Percentiles rank a stretch among this genome's conserved stretches.
These are phyloP conservation scores for Pediacus dermestoides DNA, from an alignment of 2,888 invertebrate genomes.

Conservation along the genomic window DNA sequence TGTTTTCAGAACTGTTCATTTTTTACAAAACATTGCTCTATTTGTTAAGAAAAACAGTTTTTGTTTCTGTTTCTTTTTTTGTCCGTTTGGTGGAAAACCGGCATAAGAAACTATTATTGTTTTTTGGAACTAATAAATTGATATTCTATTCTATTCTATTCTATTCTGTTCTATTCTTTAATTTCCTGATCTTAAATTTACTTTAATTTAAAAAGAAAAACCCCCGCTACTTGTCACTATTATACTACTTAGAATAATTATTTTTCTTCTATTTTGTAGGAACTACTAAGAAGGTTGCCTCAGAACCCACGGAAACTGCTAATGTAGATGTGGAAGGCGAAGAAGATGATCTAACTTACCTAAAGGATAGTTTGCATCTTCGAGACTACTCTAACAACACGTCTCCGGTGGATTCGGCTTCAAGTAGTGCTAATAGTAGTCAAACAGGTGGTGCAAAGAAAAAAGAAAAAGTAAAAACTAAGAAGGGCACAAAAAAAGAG, in stretches of 20 bases:
- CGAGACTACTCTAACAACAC: conserved; percentile 45
- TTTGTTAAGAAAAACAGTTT: no score
- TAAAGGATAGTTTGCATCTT: conserved; percentile 40
- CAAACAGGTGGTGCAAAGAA: conserved; percentile 40
- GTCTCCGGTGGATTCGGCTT: conserved; percentile 42
- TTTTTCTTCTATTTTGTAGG: conserved; percentile 26
- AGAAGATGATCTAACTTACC: conserved; percentile 42
- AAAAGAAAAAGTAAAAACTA: conserved; percentile 40
- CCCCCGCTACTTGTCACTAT: no score
- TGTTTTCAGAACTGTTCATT: no score
- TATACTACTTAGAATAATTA: conserved; percentile 4
- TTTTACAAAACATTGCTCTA: no score
- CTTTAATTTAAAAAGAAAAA: no score
- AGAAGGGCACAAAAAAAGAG: conserved; percentile 40
- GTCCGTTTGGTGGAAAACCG: no score
- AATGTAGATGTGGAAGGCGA: conserved; percentile 45
- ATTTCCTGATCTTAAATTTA: no score
- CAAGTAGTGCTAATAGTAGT: conserved; percentile 34
- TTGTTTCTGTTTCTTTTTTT: no score
- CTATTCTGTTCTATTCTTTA: no score
- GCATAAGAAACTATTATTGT: no score
- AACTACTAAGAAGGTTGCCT: conserved; percentile 40
- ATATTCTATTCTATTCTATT: no score
- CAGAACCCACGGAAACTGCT: conserved; percentile 36
- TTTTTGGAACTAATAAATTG: no score